A percentile compares a stretch with the other conserved stretches of the same genome.
Conservation (phyloP, 2,113 vertebrate genomes). For the Atlantisia rogersi region DNA sequence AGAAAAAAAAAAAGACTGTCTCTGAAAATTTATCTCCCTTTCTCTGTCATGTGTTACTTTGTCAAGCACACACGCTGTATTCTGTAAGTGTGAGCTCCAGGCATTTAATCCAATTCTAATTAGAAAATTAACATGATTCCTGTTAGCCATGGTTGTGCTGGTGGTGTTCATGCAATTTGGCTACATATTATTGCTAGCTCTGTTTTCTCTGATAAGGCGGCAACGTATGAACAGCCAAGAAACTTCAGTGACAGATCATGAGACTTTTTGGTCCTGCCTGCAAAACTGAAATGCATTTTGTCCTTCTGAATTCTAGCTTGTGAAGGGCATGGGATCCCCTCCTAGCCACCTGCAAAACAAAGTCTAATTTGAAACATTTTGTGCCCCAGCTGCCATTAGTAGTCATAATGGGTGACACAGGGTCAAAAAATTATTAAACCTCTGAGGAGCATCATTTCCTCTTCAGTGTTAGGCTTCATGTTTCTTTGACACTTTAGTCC, state of each 20-base stretch:
- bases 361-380: conserved; percentile 56
- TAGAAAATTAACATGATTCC: background rate
- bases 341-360: conserved; percentile 22
- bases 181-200: background rate
- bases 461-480: conserved; percentile 64
- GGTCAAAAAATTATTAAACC: conserved; percentile 78
- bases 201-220: background rate
- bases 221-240: accelerated
- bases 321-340: background rate
- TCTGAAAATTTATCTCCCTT: background rate
- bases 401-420: conserved; percentile 67
- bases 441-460: conserved; percentile 73
- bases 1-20: background rate
- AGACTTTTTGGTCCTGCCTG: background rate
- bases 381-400: conserved; percentile 51
- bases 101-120: background rate
- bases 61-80: accelerated
- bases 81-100: background rate
- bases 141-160: background rate
- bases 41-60: background rate
- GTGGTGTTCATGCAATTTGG: background rate
- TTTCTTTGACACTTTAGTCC: conserved; percentile 75
- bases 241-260: accelerated
- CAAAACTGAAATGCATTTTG: conserved; percentile 6
- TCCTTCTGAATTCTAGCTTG: background rate